Conservation (phyloP, 2,797 vertebrate genomes). For the Acestrorhynchus altus region DNA sequence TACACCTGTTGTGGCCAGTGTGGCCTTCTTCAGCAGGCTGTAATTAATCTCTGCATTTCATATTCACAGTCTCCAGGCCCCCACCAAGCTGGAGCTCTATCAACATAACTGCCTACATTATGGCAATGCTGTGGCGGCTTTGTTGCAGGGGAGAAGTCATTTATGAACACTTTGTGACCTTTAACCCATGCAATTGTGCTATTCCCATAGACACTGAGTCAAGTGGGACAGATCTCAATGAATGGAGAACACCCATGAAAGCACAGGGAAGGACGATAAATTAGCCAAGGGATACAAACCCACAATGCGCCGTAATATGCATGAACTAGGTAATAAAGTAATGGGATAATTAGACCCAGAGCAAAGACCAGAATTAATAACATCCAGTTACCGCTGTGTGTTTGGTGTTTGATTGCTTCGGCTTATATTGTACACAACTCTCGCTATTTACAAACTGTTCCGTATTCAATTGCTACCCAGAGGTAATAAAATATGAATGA, state of each 20-base stretch:
- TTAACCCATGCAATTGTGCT: slow-evolving; percentile 60
- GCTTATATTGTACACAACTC: slow-evolving; percentile 42
- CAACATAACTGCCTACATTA: slow-evolving; percentile 39
- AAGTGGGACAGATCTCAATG: slow-evolving; percentile 59
- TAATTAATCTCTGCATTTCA: slow-evolving; percentile 67
- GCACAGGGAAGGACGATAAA: slow-evolving; percentile 73
- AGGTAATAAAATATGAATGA: slow-evolving; percentile 46
- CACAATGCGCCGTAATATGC: slow-evolving; percentile 53
- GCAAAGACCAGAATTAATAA: slow-evolving; percentile 67
- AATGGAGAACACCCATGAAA: slow-evolving; percentile 70
- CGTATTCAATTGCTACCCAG: slow-evolving; percentile 31
- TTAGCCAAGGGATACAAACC: slow-evolving; percentile 66
- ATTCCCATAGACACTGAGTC: slow-evolving; percentile 63
- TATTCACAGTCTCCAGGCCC: slow-evolving; percentile 54
- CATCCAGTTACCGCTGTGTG: slow-evolving; percentile 64
- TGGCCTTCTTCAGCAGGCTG: slow-evolving; percentile 44
- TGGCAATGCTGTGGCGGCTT: slow-evolving; percentile 24
- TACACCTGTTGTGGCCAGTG: slow-evolving; percentile 35
- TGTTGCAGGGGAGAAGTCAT: slow-evolving; percentile 61
- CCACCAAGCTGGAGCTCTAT: slow-evolving; percentile 18
- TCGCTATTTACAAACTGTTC: slow-evolving; percentile 43
- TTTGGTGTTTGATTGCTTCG: slow-evolving; percentile 72
- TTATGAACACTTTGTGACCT: slow-evolving; percentile 70
- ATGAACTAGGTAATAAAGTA: slow-evolving; percentile 50
- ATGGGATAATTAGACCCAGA: slow-evolving; percentile 68